Evolutionary conservation across 2,888 invertebrate genomes (phyloP).

Genomic region (Spilarctia lutea): DNA sequence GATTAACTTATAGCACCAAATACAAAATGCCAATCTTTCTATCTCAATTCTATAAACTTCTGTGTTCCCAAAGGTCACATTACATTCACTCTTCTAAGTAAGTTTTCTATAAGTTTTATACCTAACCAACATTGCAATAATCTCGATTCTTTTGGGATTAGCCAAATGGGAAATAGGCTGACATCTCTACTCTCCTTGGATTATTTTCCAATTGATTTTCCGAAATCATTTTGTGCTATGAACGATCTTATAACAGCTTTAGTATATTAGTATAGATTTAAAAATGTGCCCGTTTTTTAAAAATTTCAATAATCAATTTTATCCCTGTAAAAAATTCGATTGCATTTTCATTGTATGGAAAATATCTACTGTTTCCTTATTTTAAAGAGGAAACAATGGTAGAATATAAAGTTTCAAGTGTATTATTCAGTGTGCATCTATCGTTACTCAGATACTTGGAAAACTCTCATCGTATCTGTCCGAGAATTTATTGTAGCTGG

Average conservation of each 20-base stretch:
- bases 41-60: background rate
- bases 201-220: background rate
- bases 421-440: background rate
- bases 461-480: conserved; percentile 23
- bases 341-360: background rate
- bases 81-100: background rate
- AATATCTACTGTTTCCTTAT: background rate
- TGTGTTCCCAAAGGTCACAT: background rate
- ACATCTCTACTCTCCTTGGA: background rate
- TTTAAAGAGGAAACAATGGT: background rate
- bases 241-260: too few relatives aligned
- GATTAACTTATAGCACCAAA: background rate
- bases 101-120: background rate
- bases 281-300: too few relatives aligned
- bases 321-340: background rate
- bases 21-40: background rate
- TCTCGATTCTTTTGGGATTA: background rate
- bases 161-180: background rate
- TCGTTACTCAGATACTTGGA: conserved; percentile 6
- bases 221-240: background rate
- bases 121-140: background rate
- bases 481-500: conserved; percentile 26
- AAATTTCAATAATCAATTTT: background rate
- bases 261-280: too few relatives aligned
- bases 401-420: background rate